Evolutionary conservation across 2,797 vertebrate species (phyloP), one percentile per base, ranked within the genome.

Genomic region (Okamejei kenojei): DNA sequence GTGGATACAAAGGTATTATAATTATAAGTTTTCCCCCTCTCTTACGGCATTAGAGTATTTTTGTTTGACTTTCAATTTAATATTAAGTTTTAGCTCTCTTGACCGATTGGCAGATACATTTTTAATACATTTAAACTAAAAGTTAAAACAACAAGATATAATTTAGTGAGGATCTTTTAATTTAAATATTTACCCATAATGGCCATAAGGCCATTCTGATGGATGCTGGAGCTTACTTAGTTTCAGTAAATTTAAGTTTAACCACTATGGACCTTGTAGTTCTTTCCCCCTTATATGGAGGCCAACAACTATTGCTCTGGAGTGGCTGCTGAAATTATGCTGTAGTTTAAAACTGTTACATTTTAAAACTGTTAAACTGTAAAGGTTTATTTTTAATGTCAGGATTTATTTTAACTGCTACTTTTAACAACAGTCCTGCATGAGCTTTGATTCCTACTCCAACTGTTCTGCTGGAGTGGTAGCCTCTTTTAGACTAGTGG

Each of bases 371-470:
- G 45, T 54, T 54, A 54, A 54, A 54, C 45, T 17, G 58, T 10
- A 76, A 38, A 29, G 45, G 17, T 54, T 45, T 58, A 38, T 76
- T 54, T 58, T 26, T 81, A 77, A 73, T 93, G 68, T 71, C 32
- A 80, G 73, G 92, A 93, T 65, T 68, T 78, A 93, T 81, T 93
- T n/a, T 13, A 68, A 32, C 79, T 68, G 93, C 81, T 93, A 35
- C 71, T 38, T 6, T 54, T 84, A 80, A 84, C 77, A 35, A 35
- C 29, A 80, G 93, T 95, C 93, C 93, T 96, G 96, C 95, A 96
- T 96, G 96, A 96, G 94, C 95, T 96, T 95, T 93, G 93, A 93
- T 93, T 94, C 93, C 93, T 95, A 93, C 78, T 94, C 93, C 81
- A 91, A 0, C 82, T 80, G 80, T 92, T 94, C 93, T 93, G 84